Conservation (phyloP, 2,113 vertebrate genomes). For the cattle (Bos taurus) region DNA sequence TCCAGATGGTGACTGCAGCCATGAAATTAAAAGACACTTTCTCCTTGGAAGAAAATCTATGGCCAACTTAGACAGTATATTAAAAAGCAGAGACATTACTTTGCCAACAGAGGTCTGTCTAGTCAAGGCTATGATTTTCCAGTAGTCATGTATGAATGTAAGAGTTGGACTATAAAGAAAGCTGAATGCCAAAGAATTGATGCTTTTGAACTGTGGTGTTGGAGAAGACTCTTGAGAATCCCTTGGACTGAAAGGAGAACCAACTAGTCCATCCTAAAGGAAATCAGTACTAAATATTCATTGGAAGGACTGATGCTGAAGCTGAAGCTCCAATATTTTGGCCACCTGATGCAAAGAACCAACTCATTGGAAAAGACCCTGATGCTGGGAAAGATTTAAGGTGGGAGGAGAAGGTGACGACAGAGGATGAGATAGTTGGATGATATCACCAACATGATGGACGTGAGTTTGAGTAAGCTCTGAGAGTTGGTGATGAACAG, state of each 20-base stretch:
- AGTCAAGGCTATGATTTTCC: background rate
- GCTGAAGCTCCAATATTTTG: background rate
- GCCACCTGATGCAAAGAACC: background rate
- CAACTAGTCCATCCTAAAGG: background rate
- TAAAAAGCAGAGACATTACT: background rate
- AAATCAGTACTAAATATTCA: background rate
- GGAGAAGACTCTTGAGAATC: background rate
- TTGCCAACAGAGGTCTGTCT: background rate
- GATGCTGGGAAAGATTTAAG: background rate
- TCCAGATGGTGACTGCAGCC: background rate
- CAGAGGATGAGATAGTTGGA: background rate
- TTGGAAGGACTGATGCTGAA: background rate
- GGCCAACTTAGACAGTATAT: background rate
- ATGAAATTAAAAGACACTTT: background rate
- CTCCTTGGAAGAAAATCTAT: background rate
- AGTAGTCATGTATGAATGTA: background rate
- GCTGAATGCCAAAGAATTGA: background rate
- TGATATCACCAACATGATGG: fast-evolving
- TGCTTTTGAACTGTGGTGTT: background rate
- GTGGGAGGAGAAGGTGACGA: fast-evolving
- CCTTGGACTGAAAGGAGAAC: background rate
- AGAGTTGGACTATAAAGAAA: background rate
- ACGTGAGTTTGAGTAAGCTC: background rate
- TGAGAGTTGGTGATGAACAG: background rate
- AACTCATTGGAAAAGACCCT: background rate